Evolutionary conservation across 2,888 invertebrate species (phyloP), one percentile per base, ranked within the genome.

Genomic region (Himalopsyche tibetana): DNA sequence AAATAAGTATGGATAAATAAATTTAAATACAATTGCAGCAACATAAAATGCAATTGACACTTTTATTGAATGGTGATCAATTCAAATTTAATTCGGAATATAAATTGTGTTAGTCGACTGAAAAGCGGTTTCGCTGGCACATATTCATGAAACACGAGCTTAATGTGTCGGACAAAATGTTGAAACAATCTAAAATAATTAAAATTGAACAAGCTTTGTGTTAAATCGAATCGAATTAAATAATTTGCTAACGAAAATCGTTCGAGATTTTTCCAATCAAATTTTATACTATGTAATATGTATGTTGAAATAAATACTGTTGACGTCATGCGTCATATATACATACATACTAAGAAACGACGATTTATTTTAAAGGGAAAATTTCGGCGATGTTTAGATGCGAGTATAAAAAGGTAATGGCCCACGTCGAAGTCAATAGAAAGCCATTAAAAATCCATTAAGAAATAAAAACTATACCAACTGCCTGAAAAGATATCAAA

Each of bases 141-240:
- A 63, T 28, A 63, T 19, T 63, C 63, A 19, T 63, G 63, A 63
- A 63, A 63, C 63, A 63, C 63, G 19, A 63, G 63, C 19, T 63
- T 63, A 19, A 63, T 15, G 28, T 63, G 63, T 63, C 63, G 63
- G 63, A 63, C 63, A 63, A n/a, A 63, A 63, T 28, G 63, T 63
- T 63, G 19, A 63, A 63, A 63, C 63, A 63, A 63, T 63, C 63
- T 28, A 63, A 63, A 63, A 63, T 63, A 63, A 63, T 63, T 63
- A 63, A 19, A 63, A 63, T 19, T 28, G 63, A 63, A 63, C 56
- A 63, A 63, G 63, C 63, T 63, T 63, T 63, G 63, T 63, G 63
- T 63, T 63, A 63, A 63, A 63, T 63, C 8, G 63, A 63, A 63
- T 19, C 63, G 63, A 63, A 19, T 63, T 63, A 63, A 63, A 63